phyloP scores from a whole-genome alignment of 2,797 vertebrate species.

The Furcifer pardalis region DNA sequence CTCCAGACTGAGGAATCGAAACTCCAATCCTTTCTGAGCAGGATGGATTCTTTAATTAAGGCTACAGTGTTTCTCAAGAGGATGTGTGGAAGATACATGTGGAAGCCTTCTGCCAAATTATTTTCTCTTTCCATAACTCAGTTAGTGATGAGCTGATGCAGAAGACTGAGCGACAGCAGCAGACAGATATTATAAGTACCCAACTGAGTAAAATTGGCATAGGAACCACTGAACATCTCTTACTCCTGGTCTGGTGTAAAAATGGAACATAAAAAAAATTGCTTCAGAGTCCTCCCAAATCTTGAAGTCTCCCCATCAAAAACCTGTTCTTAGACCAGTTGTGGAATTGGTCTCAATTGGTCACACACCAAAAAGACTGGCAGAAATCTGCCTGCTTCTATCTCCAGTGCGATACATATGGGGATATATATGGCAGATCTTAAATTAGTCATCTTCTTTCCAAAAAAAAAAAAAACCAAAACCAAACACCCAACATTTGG shows the following conservation, averaged over 20 bases:
- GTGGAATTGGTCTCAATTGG: too few relatives aligned
- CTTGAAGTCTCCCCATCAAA: too few relatives aligned
- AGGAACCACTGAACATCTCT: constrained; percentile 20
- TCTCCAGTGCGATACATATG: too few relatives aligned
- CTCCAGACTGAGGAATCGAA: constrained; percentile 38
- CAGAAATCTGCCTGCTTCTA: too few relatives aligned
- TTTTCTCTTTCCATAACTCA: constrained; percentile 21
- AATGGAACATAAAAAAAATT: too few relatives aligned
- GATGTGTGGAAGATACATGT: constrained; percentile 21
- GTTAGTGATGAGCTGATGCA: constrained; percentile 2
- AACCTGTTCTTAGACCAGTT: too few relatives aligned
- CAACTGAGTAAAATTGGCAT: constrained; percentile 15
- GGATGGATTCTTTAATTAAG: constrained; percentile 50
- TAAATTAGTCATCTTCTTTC: background rate
- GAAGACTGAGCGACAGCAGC: constrained; percentile 4
- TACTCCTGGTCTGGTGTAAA: background rate
- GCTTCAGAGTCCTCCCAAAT: too few relatives aligned
- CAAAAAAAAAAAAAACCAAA: too few relatives aligned
- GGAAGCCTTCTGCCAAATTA: constrained; percentile 19
- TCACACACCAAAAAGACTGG: too few relatives aligned
- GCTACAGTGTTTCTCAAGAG: constrained; percentile 15
- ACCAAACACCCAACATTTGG: too few relatives aligned
- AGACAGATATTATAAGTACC: constrained; percentile 28
- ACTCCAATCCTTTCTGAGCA: constrained; percentile 39
- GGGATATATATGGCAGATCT: background rate